Evolutionary conservation across 2,797 vertebrate genomes (phyloP).

Genomic region (Tenualosa ilisha): DNA sequence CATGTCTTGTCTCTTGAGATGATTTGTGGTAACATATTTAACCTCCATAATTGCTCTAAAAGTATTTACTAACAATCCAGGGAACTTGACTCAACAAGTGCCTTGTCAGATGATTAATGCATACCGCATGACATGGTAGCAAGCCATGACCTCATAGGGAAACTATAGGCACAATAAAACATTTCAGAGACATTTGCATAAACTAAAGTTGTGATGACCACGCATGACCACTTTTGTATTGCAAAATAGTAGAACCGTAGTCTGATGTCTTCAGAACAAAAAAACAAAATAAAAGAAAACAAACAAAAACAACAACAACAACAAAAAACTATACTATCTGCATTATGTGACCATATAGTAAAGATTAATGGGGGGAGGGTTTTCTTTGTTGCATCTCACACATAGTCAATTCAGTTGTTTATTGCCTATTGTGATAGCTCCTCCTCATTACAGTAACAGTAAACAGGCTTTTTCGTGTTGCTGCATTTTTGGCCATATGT

Average conservation of each 20-base stretch:
- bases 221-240: background rate
- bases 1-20: background rate
- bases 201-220: background rate
- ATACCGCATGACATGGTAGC: background rate
- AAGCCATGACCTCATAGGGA: background rate
- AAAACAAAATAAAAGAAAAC: too few species aligned
- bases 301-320: background rate
- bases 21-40: background rate
- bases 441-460: background rate
- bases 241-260: background rate
- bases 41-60: background rate
- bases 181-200: background rate
- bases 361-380: background rate
- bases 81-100: slow-evolving; percentile 18
- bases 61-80: background rate
- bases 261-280: background rate
- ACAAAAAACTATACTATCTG: background rate
- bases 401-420: background rate
- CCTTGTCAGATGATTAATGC: background rate
- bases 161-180: background rate
- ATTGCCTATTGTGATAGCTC: background rate
- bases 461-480: background rate
- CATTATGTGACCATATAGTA: background rate
- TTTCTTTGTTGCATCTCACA: background rate
- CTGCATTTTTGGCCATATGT: background rate